Evolutionary conservation across 2,113 vertebrate species (phyloP).

Genomic region (Marcusenius ussheri): DNA sequence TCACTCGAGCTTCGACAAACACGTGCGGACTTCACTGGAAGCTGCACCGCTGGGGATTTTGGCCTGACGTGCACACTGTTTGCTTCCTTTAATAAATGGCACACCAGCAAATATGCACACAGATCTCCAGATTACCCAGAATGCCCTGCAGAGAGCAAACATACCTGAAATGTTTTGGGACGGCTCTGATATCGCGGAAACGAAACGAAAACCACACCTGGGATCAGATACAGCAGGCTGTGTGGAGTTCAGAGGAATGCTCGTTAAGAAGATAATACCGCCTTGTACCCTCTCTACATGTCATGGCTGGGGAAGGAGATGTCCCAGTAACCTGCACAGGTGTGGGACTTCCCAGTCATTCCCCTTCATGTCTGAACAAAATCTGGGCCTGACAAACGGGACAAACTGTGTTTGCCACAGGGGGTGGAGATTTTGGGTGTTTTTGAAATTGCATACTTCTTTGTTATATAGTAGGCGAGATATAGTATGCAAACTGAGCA

Average conservation of each 20-base stretch:
- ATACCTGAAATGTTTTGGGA: neutral
- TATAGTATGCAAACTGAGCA: neutral
- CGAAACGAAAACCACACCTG: no score
- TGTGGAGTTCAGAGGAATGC: neutral
- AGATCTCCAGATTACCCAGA: neutral
- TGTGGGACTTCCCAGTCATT: neutral
- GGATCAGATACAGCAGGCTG: neutral
- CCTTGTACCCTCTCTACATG: neutral
- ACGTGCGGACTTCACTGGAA: neutral
- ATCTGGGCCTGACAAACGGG: neutral
- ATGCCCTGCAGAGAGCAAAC: neutral
- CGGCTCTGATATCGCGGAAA: neutral
- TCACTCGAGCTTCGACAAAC: neutral
- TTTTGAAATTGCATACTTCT: neutral
- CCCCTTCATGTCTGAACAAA: neutral
- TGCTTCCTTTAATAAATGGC: neutral
- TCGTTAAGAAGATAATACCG: neutral
- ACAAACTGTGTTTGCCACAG: neutral
- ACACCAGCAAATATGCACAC: neutral
- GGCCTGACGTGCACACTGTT: neutral
- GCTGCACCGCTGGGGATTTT: neutral
- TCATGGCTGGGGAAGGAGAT: neutral
- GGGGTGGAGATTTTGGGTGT: neutral
- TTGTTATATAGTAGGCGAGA: neutral
- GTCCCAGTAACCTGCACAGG: neutral